A percentile compares a stretch with the other conserved stretches of the same genome.
Evolutionary conservation across 30 jellyfish, hydroid and myxozoan genomes (phyloP).

Genomic region (Pseudorhiza aurosa): DNA sequence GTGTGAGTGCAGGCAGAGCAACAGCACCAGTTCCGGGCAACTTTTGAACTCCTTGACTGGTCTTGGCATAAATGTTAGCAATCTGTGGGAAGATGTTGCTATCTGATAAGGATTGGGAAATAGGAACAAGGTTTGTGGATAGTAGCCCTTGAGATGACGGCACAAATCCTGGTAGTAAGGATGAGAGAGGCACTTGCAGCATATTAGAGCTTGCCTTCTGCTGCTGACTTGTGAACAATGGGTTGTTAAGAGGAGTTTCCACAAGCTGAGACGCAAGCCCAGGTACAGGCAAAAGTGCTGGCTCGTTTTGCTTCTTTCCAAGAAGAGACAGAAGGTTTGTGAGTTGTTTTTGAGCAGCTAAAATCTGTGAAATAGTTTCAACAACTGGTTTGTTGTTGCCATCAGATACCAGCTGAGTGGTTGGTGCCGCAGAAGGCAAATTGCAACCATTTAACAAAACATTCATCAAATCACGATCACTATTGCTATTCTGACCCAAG

Average conservation of each 20-base stretch:
- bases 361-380: slow-evolving; percentile 63
- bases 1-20: slow-evolving; percentile 45
- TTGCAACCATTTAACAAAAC: slow-evolving; percentile 28
- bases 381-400: slow-evolving; percentile 50
- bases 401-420: slow-evolving; percentile 17
- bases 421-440: slow-evolving; percentile 3
- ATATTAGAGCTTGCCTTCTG: slow-evolving; percentile 35
- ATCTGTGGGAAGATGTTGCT: slow-evolving; percentile 18
- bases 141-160: slow-evolving; percentile 55
- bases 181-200: slow-evolving; percentile 58
- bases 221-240: slow-evolving; percentile 47
- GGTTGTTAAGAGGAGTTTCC: slow-evolving; percentile 76
- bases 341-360: slow-evolving; percentile 80
- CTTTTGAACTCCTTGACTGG: slow-evolving; percentile 33
- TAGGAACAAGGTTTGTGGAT: slow-evolving; percentile 20
- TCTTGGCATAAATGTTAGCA: slow-evolving; percentile 35
- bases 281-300: slow-evolving; percentile 47
- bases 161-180: slow-evolving; percentile 49
- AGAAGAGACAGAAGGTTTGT: slow-evolving; percentile 63
- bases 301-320: slow-evolving; percentile 54
- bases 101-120: slow-evolving; percentile 1
- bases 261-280: slow-evolving; percentile 62
- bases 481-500: background rate
- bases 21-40: slow-evolving; percentile 30
- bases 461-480: slow-evolving; percentile 22